Percentiles rank a stretch among this genome's conserved stretches.
phyloP scores from a whole-genome alignment of 2,888 invertebrate species.

The Cordylochernes scorpioides region DNA sequence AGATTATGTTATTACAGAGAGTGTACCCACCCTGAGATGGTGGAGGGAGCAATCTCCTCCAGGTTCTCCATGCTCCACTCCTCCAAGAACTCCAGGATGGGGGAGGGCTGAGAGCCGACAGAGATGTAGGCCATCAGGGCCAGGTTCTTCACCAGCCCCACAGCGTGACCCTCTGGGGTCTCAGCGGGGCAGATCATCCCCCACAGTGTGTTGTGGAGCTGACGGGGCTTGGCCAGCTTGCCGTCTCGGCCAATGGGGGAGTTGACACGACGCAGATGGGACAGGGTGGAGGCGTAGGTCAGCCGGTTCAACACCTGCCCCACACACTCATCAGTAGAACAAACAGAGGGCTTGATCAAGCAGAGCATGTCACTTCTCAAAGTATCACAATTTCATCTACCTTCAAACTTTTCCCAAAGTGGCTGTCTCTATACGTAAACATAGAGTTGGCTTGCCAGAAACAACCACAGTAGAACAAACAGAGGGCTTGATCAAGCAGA shows the following conservation, averaged over 20 bases:
- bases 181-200: slow-evolving; percentile 99
- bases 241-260: slow-evolving; percentile 98
- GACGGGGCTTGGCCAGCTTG: slow-evolving; percentile 91
- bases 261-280: slow-evolving; percentile 88
- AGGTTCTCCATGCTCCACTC: slow-evolving; percentile 99
- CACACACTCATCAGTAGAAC: too few relatives aligned
- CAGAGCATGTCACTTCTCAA: too few relatives aligned
- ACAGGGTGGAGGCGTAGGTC: slow-evolving; percentile 92
- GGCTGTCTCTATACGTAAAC: too few relatives aligned
- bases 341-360: too few relatives aligned
- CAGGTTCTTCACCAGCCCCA: slow-evolving; percentile 86
- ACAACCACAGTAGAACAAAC: too few relatives aligned
- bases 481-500: too few relatives aligned
- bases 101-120: slow-evolving; percentile 94
- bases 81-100: slow-evolving; percentile 98
- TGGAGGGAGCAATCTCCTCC: slow-evolving; percentile 96
- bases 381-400: too few relatives aligned
- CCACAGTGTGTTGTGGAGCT: slow-evolving; percentile 96
- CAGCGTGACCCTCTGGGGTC: slow-evolving; percentile 53
- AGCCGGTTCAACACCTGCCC: slow-evolving; percentile 91
- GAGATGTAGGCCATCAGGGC: slow-evolving; percentile 99
- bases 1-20: too few relatives aligned
- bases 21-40: slow-evolving; percentile 95
- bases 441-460: too few relatives aligned
- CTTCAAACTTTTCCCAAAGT: too few relatives aligned